Evolutionary conservation across 2,888 invertebrate species (phyloP), one percentile per base, ranked within the genome.

Genomic region (Lochmaea capreae): DNA sequence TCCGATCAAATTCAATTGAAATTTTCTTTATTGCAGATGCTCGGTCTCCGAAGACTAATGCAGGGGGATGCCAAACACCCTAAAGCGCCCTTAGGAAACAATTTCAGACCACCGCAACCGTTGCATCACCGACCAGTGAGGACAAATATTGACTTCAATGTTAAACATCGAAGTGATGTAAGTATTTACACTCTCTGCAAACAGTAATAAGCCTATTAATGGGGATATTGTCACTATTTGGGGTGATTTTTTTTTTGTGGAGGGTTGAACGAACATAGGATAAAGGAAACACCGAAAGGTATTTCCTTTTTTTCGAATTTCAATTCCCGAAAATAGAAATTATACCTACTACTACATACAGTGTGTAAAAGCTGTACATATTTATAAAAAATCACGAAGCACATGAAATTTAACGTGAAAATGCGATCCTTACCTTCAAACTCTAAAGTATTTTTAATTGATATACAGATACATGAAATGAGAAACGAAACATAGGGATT

Each of bases 111-210:
- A 73, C 94, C 96, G 65, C 97, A 97, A 88, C 95, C 96, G 70
- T 90, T 98, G 77, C 94, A 98, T 88, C 96, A 97, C 89, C 92
- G 98, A 82, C 94, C 97, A 72, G 93, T 98, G 80, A 91, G 98
- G 87, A 98, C 98, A 81, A 98, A 98, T 89, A 98, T 98, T 87
- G 97, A 98, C 89, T 97, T 97, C 88, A 94, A 94, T 87, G 91
- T 93, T 84, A 93, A 92, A 90, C 92, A 93, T 79, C 85, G 85
- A 90, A 92, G 92, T 81, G 85, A 85, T 79, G 88, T 88, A 84
- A 82, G 84, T 84, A 82, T 78, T 74, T 78, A 65, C 73, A 74
- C 65, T 26, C 67, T 67, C 18, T 65, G 71, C 73, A 65, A 75
- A 75, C 69, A 76, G 68, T 73, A 73, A 76, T 72, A 72, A 73